phyloP scores from a whole-genome alignment of 2,797 vertebrate genomes.

The Xyrichtys novacula region DNA sequence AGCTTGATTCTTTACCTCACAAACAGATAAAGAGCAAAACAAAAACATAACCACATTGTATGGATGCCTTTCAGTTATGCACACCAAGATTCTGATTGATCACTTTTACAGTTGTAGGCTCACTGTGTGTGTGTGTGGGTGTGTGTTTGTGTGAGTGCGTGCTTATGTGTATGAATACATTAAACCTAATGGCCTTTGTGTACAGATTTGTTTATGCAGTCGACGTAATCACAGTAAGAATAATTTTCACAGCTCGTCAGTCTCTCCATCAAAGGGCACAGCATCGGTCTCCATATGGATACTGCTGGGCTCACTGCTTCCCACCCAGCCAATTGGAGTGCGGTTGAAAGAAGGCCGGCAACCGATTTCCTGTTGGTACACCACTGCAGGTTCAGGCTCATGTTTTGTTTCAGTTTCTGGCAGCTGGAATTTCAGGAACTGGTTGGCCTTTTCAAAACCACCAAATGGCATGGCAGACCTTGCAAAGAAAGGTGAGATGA shows the following conservation, averaged over 20 bases:
- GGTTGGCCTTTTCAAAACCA: slow-evolving; percentile 94
- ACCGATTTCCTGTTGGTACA: slow-evolving; percentile 91
- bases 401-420: slow-evolving; percentile 89
- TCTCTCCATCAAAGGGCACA: slow-evolving; percentile 92
- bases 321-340: slow-evolving; percentile 97
- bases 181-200: slow-evolving; percentile 26
- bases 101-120: slow-evolving; percentile 54
- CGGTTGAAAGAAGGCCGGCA: slow-evolving; percentile 97
- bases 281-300: slow-evolving; percentile 88
- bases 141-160: slow-evolving; percentile 48
- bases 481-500: slow-evolving; percentile 29
- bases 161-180: slow-evolving; percentile 51
- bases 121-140: slow-evolving; percentile 37
- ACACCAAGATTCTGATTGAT: slow-evolving; percentile 51
- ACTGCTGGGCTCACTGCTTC: slow-evolving; percentile 88
- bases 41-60: slow-evolving; percentile 43
- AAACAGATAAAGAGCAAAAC: slow-evolving; percentile 45
- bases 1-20: slow-evolving; percentile 38
- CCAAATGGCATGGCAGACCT: slow-evolving; percentile 95
- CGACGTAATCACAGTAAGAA: slow-evolving; percentile 51
- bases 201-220: slow-evolving; percentile 41
- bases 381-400: slow-evolving; percentile 88
- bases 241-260: slow-evolving; percentile 93
- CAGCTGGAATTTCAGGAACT: slow-evolving; percentile 98
- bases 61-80: slow-evolving; percentile 50